Evolutionary conservation across 2,113 vertebrate genomes (phyloP).

Genomic region (Carassius carassius): DNA sequence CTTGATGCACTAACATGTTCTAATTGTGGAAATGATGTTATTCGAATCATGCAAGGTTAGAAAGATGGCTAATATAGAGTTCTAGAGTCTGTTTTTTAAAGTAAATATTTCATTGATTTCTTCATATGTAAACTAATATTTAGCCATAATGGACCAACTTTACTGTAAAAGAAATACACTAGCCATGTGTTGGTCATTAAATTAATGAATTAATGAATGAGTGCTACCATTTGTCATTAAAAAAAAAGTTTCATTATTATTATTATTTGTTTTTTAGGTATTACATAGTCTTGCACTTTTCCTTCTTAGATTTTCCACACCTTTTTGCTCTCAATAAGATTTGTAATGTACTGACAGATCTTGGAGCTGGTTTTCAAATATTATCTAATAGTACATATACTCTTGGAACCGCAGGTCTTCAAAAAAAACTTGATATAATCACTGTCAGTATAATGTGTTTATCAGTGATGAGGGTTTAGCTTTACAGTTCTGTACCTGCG

Average conservation of each 20-base stretch:
- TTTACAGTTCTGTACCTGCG: conserved; percentile 74
- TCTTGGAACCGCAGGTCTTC: no score
- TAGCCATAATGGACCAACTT: background rate
- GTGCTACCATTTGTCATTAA: no score
- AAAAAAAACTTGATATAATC: background rate
- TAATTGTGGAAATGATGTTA: background rate
- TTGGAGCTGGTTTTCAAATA: background rate
- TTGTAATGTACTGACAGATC: background rate
- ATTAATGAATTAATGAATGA: no score
- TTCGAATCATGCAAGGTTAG: background rate
- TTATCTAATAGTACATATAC: background rate
- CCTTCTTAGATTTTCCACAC: no score
- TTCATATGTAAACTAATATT: background rate
- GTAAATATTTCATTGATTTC: background rate
- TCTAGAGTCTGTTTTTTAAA: background rate
- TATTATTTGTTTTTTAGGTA: no score
- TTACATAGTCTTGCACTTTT: no score
- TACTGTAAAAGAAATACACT: no score
- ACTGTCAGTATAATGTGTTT: no score
- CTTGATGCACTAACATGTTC: background rate
- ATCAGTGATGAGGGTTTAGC: background rate
- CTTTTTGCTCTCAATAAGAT: no score
- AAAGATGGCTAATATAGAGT: background rate
- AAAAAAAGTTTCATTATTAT: no score
- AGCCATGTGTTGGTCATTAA: no score